Evolutionary conservation across 2,113 vertebrate genomes (phyloP).

Genomic region (Barbus barbus): DNA sequence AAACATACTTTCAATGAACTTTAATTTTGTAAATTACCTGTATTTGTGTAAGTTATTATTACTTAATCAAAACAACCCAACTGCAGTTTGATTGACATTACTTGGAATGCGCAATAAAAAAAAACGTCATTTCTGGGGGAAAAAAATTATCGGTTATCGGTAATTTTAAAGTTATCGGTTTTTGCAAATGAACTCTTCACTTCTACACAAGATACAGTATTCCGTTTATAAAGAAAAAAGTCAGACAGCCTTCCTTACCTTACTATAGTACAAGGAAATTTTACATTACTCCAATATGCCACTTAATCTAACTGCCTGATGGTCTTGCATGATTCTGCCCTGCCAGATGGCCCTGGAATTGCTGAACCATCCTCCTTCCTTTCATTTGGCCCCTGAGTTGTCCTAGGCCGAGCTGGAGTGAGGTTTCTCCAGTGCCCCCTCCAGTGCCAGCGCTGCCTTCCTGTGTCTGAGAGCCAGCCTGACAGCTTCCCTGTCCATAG

Average conservation of each 20-base stretch:
- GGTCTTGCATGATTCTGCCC: neutral
- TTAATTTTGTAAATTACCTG: too few relatives aligned
- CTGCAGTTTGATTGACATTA: too few relatives aligned
- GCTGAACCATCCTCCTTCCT: slow-evolving; percentile 14
- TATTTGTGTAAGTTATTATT: too few relatives aligned
- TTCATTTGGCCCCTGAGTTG: slow-evolving; percentile 5
- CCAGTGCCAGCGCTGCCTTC: slow-evolving; percentile 17
- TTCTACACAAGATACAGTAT: neutral
- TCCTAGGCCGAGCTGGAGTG: slow-evolving; percentile 13
- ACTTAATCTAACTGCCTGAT: neutral
- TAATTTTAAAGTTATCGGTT: too few relatives aligned
- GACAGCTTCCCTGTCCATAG: slow-evolving; percentile 28
- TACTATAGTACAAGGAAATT: neutral
- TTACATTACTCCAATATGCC: neutral
- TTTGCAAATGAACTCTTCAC: too few relatives aligned
- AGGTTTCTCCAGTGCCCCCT: slow-evolving; percentile 17
- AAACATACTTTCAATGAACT: too few relatives aligned
- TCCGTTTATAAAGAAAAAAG: neutral
- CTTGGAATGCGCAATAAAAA: too few relatives aligned
- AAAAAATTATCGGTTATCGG: too few relatives aligned
- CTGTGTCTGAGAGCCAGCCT: slow-evolving; percentile 38
- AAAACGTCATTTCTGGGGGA: too few relatives aligned
- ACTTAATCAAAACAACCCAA: too few relatives aligned
- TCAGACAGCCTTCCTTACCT: neutral
- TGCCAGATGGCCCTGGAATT: slow-evolving; percentile 26